phyloP scores from a whole-genome alignment of 1,140 invertebrate genomes.

The Acromyrmex heyeri region DNA sequence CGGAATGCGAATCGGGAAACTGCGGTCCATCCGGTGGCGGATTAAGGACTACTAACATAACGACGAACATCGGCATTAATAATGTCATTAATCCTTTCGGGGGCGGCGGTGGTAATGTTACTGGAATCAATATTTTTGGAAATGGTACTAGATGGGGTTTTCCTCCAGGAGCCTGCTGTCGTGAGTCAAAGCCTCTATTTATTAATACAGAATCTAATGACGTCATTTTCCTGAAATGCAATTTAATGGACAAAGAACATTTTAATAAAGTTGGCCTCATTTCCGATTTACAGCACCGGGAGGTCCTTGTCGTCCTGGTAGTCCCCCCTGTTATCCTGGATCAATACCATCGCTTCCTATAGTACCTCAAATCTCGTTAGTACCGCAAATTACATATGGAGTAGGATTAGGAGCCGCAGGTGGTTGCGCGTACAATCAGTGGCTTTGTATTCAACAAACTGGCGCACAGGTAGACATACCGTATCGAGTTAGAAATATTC shows the following conservation, averaged over 20 bases:
- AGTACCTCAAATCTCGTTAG: conserved; percentile 56
- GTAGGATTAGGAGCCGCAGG: conserved; percentile 68
- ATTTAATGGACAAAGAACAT: not conserved
- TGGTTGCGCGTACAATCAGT: conserved; percentile 63
- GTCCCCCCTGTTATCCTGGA: not conserved
- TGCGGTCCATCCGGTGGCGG: conserved; percentile 44
- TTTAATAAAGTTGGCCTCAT: conserved; percentile 2
- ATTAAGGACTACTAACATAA: conserved; percentile 74
- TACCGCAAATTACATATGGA: conserved; percentile 80
- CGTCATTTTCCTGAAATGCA: not conserved
- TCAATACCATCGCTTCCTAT: conserved; percentile 16
- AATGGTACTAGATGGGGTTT: not conserved
- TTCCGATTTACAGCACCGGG: not conserved
- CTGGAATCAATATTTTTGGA: not conserved
- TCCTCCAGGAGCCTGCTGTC: conserved; percentile 24
- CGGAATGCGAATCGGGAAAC: conserved; percentile 64
- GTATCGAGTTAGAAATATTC: not conserved
- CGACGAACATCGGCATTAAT: conserved; percentile 80
- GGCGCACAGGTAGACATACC: conserved; percentile 8
- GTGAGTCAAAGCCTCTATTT: conserved; percentile 45
- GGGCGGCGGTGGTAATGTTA: not conserved
- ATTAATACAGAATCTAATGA: not conserved
- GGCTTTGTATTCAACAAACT: conserved; percentile 73
- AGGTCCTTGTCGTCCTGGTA: not conserved
- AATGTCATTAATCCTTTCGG: conserved; percentile 75